Evolutionary conservation across 2,888 invertebrate genomes (phyloP).

Genomic region (Dorcus parallelipipedus): DNA sequence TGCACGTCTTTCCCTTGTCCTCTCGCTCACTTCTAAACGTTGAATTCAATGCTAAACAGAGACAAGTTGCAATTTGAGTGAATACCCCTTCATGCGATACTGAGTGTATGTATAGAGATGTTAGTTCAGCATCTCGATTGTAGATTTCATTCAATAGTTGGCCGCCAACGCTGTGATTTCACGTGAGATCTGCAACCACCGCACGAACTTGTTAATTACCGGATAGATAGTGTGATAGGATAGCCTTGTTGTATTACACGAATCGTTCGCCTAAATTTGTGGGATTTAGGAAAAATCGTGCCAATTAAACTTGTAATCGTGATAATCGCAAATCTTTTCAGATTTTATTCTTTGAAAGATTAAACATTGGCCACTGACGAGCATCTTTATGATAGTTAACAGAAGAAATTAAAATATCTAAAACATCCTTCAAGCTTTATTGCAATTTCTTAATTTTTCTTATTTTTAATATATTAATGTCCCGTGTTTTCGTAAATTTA

Average conservation of each 20-base stretch:
- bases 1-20: neutral
- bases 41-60: neutral
- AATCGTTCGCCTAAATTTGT: slow-evolving; percentile 34
- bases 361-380: too few relatives aligned
- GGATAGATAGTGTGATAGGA: slow-evolving; percentile 35
- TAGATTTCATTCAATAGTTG: slow-evolving; percentile 35
- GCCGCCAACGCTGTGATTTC: slow-evolving; percentile 40
- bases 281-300: slow-evolving; percentile 40
- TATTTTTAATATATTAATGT: too few relatives aligned
- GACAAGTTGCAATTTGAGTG: too few relatives aligned
- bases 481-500: too few relatives aligned
- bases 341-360: too few relatives aligned
- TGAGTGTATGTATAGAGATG: slow-evolving; percentile 35
- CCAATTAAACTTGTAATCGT: slow-evolving; percentile 26
- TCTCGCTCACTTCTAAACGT: neutral
- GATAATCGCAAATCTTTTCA: neutral
- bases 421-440: too few relatives aligned
- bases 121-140: slow-evolving; percentile 38
- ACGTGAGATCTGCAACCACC: slow-evolving; percentile 36
- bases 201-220: slow-evolving; percentile 45
- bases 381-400: too few relatives aligned
- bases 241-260: slow-evolving; percentile 28
- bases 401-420: too few relatives aligned
- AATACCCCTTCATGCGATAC: too few relatives aligned
- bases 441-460: too few relatives aligned